Evolutionary conservation across 2,113 vertebrate species (phyloP), one percentile per base, ranked within the genome.

Genomic region (Aptenodytes forsteri): DNA sequence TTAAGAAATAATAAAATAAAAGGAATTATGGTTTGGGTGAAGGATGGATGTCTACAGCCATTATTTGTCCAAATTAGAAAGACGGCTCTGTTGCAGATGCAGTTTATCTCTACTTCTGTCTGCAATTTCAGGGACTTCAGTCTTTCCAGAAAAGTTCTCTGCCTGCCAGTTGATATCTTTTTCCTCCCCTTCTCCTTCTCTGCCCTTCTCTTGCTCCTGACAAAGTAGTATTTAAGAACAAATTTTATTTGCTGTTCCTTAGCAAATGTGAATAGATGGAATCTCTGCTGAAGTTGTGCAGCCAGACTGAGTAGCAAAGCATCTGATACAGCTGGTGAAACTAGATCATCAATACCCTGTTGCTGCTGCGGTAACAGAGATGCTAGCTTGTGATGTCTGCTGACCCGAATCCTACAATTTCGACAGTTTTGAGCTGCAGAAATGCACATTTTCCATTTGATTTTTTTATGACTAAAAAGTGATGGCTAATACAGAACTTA

Each of bases 371-470:
- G 62, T 21, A 27, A 13, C 71, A 65, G 49, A 46, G 59, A 9
- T 70, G 30, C 47, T 36, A 13, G 29, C 46, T 47, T 16, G 65
- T 20, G 36, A 2, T 29, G 42, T 5, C 52, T 93, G 59, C 38
- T 50, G 25, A 22, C 40, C 58, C 15, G 34, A 36, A 2, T 36
- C 44, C 49, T 69, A 2, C 36, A 58, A 2, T 38, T 50, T 42
- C 3, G 2, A 20, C 15, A 10, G 64, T 25, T 58, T 13, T 38
- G 55, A 62, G 80, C 62, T 81, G 75, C 77, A 73, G 58, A 69
- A 26, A 56, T 38, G 23, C 12, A 2, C 2, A 0, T 30, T 83
- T 79, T 42, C 3, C 22, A 0, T 7, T 52, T 56, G 47, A 42
- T 85, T 66, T 80, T 80, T 54, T 25, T 44, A 17, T 3, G 27